Evolutionary conservation across 2,888 invertebrate genomes (phyloP).

Genomic region (Agriopis aurantiaria): DNA sequence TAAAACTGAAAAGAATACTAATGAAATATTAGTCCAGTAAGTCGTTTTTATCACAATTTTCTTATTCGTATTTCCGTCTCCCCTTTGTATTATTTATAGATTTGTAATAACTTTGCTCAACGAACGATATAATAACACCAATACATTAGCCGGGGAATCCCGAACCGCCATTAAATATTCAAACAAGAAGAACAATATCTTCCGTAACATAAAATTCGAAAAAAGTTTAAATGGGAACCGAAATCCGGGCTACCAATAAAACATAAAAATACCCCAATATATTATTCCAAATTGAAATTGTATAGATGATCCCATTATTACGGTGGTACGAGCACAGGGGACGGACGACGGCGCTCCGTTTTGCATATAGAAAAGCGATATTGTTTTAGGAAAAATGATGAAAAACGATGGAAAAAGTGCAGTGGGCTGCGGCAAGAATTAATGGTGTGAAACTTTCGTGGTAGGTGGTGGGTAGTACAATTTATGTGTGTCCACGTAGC

Average conservation of each 20-base stretch:
- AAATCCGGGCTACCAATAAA: slow-evolving; percentile 78
- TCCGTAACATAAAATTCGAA: slow-evolving; percentile 82
- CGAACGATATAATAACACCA: slow-evolving; percentile 54
- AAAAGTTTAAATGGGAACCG: slow-evolving; percentile 79
- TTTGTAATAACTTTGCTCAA: slow-evolving; percentile 30
- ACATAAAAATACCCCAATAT: slow-evolving; percentile 79
- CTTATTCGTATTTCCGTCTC: neutral
- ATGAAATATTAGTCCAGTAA: slow-evolving; percentile 16
- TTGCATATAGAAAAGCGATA: slow-evolving; percentile 79
- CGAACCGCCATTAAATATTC: slow-evolving; percentile 50
- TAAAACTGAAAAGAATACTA: slow-evolving; percentile 37
- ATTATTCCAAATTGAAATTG: slow-evolving; percentile 74
- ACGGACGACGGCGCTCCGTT: slow-evolving; percentile 54
- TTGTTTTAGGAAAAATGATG: slow-evolving; percentile 40
- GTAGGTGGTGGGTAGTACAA: slow-evolving; percentile 59
- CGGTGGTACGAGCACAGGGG: slow-evolving; percentile 66
- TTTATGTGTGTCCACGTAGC: slow-evolving; percentile 74
- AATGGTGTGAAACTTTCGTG: slow-evolving; percentile 81
- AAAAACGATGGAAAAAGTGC: slow-evolving; percentile 70
- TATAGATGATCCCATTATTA: slow-evolving; percentile 78
- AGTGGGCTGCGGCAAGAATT: slow-evolving; percentile 79
- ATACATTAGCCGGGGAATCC: slow-evolving; percentile 53
- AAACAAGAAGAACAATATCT: slow-evolving; percentile 70
- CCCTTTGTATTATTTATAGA: slow-evolving; percentile 16
- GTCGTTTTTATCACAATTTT: neutral